phyloP scores from a whole-genome alignment of 1,140 invertebrate genomes.

The Potamilus streckersoni region DNA sequence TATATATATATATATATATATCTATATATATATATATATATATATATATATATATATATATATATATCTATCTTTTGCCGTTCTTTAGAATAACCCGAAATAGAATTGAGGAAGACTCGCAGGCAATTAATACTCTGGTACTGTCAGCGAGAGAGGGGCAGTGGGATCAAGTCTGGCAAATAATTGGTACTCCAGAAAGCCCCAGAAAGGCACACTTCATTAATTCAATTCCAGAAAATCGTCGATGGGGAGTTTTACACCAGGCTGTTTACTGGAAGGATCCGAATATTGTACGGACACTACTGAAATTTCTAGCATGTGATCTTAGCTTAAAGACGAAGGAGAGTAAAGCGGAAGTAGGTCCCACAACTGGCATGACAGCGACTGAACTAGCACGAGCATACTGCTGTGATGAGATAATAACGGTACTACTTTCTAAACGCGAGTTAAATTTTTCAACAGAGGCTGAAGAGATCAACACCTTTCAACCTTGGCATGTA shows the following conservation, averaged over 20 bases:
- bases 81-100: neutral
- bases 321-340: conserved; percentile 5
- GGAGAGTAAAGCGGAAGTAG: conserved; percentile 14
- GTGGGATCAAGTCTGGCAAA: conserved; percentile 8
- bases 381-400: conserved; percentile 3
- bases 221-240: conserved; percentile 20
- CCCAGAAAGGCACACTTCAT: neutral
- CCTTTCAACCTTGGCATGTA: neutral
- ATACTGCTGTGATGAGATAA: neutral
- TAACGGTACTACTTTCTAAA: neutral
- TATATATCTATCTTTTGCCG: too few relatives aligned
- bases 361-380: conserved; percentile 3
- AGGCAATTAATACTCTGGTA: neutral
- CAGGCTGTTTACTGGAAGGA: conserved; percentile 20
- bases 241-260: conserved; percentile 21
- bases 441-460: neutral
- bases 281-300: neutral
- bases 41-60: too few relatives aligned
- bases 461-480: neutral
- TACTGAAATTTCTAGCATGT: conserved; percentile 3
- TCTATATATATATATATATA: too few relatives aligned
- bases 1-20: too few relatives aligned
- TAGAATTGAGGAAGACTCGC: conserved; percentile 8
- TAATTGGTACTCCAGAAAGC: conserved; percentile 7
- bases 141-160: conserved; percentile 4